Evolutionary conservation across 2,888 invertebrate species (phyloP).

Genomic region (Teinopalpus imperialis): DNA sequence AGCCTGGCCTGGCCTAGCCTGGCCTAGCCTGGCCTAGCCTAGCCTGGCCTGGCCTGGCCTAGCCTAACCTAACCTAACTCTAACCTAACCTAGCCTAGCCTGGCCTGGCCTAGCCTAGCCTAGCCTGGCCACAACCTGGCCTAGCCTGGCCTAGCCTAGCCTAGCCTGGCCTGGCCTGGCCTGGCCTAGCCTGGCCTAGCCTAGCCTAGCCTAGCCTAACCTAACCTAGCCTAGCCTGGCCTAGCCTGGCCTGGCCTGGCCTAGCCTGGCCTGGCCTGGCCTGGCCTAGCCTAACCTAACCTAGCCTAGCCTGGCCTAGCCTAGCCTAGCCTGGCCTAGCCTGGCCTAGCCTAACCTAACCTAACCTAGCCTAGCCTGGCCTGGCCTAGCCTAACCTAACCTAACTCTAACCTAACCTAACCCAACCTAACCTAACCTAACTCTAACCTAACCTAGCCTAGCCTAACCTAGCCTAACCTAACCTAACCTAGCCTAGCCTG

Average conservation of each 20-base stretch:
- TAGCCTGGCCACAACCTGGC: conserved; percentile 13
- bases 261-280: no score
- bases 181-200: not conserved
- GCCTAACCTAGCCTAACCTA: not conserved
- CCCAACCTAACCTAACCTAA: no score
- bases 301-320: not conserved
- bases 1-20: conserved; percentile 16
- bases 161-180: not conserved
- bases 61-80: no score
- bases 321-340: not conserved
- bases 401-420: no score
- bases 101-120: conserved; percentile 3
- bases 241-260: not conserved
- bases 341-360: not conserved
- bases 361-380: not conserved
- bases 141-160: not conserved
- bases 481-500: not conserved
- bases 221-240: not conserved
- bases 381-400: no score
- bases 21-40: not conserved
- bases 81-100: no score
- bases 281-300: no score
- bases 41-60: no score
- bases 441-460: not conserved
- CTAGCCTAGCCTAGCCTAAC: not conserved